phyloP scores from a whole-genome alignment of 2,113 vertebrate species.

The Rhea americana region DNA sequence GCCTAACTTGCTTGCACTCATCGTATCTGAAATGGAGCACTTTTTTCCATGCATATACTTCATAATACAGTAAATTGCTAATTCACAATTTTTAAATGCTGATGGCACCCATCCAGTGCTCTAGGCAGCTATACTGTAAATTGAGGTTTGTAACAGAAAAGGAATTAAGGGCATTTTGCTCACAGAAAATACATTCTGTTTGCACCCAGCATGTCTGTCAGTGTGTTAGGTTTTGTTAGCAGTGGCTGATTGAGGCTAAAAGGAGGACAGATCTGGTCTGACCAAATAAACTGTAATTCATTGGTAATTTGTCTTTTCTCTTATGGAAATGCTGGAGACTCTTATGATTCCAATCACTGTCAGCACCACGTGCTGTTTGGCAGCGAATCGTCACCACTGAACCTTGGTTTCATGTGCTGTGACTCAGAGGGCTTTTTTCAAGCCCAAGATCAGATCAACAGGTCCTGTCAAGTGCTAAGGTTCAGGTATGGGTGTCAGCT shows the following conservation, averaged over 20 bases:
- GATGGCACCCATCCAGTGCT: neutral
- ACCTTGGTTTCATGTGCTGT: neutral
- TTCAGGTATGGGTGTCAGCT: neutral
- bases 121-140: neutral
- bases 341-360: no score
- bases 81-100: neutral
- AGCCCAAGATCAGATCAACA: neutral
- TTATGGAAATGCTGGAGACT: no score
- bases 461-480: neutral
- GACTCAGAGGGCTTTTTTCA: neutral
- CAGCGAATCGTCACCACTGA: no score
- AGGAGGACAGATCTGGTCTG: neutral
- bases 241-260: neutral
- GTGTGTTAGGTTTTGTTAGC: neutral
- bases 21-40: neutral
- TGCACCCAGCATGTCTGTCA: neutral
- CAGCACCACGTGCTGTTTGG: no score
- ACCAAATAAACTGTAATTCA: neutral
- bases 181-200: neutral
- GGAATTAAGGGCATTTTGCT: neutral
- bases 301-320: neutral
- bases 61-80: neutral
- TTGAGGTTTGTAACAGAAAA: neutral
- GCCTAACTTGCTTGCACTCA: neutral
- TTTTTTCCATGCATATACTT: neutral